Percentiles rank a stretch among this genome's conserved stretches.
These are phyloP conservation scores for Cheilosia impressa DNA, from an alignment of 2,888 invertebrate species.

Conservation along the genomic window DNA sequence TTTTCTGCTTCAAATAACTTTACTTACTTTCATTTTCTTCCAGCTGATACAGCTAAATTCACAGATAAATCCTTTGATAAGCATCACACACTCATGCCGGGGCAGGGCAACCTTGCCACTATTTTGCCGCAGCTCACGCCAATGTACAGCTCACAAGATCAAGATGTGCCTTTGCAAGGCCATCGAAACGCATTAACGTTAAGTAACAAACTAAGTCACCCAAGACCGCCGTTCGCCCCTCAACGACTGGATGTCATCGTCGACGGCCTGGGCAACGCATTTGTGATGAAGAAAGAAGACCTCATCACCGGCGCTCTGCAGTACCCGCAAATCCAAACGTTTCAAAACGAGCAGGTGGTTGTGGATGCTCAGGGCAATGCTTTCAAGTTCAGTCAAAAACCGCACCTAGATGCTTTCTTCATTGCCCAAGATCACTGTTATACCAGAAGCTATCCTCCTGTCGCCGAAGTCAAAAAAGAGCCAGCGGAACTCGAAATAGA, in stretches of 20 bases:
- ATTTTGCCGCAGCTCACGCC: too few species aligned
- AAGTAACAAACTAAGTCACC: neutral
- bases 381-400: neutral
- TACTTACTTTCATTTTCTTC: too few species aligned
- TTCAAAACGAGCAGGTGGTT: neutral
- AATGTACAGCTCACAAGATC: neutral
- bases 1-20: too few species aligned
- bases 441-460: neutral
- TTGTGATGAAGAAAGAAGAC: slow-evolving; percentile 18
- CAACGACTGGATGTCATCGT: neutral
- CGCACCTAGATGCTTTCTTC: neutral
- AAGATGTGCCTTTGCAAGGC: neutral
- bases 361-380: neutral
- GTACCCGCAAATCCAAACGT: neutral
- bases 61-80: too few species aligned
- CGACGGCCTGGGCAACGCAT: neutral
- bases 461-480: too few species aligned
- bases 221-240: neutral
- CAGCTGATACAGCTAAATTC: too few species aligned
- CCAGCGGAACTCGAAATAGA: too few species aligned
- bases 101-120: too few species aligned
- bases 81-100: too few species aligned
- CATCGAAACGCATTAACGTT: neutral
- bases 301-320: neutral
- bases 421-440: neutral